phyloP scores from a whole-genome alignment of 2,797 vertebrate genomes.

The Varecia variegata region DNA sequence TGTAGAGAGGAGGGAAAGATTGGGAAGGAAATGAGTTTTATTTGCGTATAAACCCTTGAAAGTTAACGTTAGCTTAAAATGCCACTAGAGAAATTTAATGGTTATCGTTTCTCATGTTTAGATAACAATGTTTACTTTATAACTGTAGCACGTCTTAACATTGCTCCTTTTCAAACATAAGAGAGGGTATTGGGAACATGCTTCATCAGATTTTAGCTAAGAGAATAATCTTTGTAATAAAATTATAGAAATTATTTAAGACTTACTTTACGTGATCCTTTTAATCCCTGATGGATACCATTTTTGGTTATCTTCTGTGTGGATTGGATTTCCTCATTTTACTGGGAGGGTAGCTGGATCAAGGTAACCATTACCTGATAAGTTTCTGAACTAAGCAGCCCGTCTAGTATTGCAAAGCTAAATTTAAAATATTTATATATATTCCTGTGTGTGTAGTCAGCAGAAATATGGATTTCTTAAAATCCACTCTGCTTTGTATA shows the following conservation, averaged over 20 bases:
- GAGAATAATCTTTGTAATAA: constrained; percentile 35
- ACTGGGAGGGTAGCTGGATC: neutral
- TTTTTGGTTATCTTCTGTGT: constrained; percentile 50
- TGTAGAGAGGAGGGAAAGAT: constrained; percentile 2
- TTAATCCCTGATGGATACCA: constrained; percentile 20
- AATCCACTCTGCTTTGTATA: constrained; percentile 23
- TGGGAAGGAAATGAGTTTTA: constrained; percentile 50
- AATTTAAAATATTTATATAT: neutral
- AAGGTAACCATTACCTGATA: constrained; percentile 23
- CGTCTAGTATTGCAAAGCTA: constrained; percentile 16
- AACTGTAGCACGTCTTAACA: constrained; percentile 26
- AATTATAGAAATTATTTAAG: constrained; percentile 16
- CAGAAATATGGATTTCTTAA: constrained; percentile 56
- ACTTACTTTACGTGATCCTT: neutral
- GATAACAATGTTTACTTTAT: constrained; percentile 35
- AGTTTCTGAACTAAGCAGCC: constrained; percentile 13
- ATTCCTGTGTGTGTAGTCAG: constrained; percentile 11
- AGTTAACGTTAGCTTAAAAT: constrained; percentile 46
- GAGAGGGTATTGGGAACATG: neutral
- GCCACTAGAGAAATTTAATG: neutral
- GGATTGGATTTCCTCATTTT: constrained; percentile 38
- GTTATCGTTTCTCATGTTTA: constrained; percentile 38
- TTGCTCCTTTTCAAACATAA: constrained; percentile 26
- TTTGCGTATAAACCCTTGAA: constrained; percentile 49
- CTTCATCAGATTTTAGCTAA: constrained; percentile 35